Evolutionary conservation across 2,113 vertebrate species (phyloP).

Genomic region (Mastomys coucha): DNA sequence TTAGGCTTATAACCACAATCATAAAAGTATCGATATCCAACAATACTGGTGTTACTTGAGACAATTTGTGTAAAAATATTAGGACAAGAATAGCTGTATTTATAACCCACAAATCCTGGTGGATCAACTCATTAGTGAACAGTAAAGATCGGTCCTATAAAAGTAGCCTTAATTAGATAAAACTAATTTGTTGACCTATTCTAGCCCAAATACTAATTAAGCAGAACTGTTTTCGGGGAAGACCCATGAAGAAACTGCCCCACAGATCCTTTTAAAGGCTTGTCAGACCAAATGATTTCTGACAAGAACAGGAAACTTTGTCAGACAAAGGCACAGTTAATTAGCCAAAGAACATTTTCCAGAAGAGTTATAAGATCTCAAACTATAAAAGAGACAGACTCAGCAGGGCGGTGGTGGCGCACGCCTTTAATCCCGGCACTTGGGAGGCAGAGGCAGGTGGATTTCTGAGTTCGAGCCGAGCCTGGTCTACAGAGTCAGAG

Average conservation of each 20-base stretch:
- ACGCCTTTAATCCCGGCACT: no score
- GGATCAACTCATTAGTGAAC: background rate
- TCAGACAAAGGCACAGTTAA: background rate
- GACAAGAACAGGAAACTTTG: background rate
- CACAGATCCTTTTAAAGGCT: background rate
- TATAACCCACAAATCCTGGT: background rate
- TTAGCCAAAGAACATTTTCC: background rate
- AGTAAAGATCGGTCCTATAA: conserved; percentile 39
- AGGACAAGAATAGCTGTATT: background rate
- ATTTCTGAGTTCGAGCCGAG: no score
- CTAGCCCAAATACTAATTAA: background rate
- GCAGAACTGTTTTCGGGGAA: conserved; percentile 19
- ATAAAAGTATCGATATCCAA: background rate
- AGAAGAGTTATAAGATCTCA: background rate
- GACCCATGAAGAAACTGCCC: background rate
- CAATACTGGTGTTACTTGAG: conserved; percentile 30
- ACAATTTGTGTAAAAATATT: background rate
- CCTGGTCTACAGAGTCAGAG: no score
- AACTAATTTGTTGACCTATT: conserved; percentile 42
- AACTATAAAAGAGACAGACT: background rate
- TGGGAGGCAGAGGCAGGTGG: no score
- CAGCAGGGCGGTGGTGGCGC: no score
- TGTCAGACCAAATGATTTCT: conserved; percentile 46
- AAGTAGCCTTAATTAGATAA: background rate
- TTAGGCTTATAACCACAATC: background rate